phyloP scores from a whole-genome alignment of 2,113 vertebrate species.

The Onychostruthus taczanowskii region DNA sequence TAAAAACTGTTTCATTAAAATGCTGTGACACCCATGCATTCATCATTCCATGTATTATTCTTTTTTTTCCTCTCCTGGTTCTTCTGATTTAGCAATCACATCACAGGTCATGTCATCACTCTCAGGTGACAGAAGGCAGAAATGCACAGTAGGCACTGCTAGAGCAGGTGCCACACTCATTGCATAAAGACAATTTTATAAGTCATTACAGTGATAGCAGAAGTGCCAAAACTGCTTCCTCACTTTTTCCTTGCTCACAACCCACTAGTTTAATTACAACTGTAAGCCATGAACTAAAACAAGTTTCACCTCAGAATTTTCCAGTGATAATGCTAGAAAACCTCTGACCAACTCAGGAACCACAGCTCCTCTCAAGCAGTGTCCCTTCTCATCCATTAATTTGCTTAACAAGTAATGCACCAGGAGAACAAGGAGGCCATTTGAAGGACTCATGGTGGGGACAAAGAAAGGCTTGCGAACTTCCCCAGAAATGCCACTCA shows the following conservation, averaged over 20 bases:
- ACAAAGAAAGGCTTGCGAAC: slow-evolving; percentile 17
- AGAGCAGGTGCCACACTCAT: neutral
- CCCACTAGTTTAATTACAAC: neutral
- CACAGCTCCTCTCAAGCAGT: neutral
- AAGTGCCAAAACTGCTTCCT: neutral
- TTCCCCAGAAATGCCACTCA: neutral
- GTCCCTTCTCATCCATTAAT: neutral
- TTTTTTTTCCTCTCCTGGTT: neutral
- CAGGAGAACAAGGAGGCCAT: neutral
- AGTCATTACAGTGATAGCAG: neutral
- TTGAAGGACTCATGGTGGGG: neutral
- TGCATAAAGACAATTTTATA: neutral
- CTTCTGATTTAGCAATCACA: neutral
- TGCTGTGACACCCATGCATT: neutral
- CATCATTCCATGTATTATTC: neutral
- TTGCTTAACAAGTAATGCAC: neutral
- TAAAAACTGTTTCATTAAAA: neutral
- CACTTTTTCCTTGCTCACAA: neutral
- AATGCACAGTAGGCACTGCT: neutral
- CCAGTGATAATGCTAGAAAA: neutral
- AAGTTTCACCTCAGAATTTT: neutral
- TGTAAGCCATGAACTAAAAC: neutral
- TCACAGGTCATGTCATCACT: neutral
- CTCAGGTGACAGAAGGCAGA: neutral
- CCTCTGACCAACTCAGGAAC: neutral